Conservation (phyloP, 2,797 vertebrate species). For the Staurois parvus region DNA sequence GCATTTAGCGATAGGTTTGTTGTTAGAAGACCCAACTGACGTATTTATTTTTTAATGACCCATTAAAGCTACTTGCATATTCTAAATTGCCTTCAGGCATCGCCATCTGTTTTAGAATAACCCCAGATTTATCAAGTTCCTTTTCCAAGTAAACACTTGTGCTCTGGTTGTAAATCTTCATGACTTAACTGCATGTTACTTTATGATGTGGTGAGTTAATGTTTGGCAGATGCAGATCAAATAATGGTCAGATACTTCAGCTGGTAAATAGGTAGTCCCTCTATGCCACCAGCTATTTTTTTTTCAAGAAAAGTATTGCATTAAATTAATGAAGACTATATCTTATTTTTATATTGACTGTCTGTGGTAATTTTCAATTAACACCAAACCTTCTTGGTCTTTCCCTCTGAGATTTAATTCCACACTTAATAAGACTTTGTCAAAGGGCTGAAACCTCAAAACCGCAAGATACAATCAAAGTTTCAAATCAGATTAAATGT, state of each 20-base stretch:
- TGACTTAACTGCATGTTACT: constrained; percentile 28
- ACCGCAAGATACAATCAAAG: neutral
- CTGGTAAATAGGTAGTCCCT: neutral
- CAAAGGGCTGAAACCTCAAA: constrained; percentile 9
- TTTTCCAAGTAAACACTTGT: constrained; percentile 35
- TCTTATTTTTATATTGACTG: constrained; percentile 30
- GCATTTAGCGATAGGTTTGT: constrained; percentile 12
- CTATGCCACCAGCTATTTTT: neutral
- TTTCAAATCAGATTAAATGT: neutral
- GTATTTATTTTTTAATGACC: constrained; percentile 46
- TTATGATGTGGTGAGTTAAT: constrained; percentile 18
- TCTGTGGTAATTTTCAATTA: constrained; percentile 34
- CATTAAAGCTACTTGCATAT: constrained; percentile 42
- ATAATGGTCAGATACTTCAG: neutral
- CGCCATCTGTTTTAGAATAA: constrained; percentile 53
- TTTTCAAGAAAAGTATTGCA: neutral
- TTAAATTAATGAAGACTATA: constrained; percentile 20
- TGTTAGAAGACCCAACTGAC: constrained; percentile 36
- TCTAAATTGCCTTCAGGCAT: constrained; percentile 44
- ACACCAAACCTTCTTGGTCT: neutral
- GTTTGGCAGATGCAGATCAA: neutral
- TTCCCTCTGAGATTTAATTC: constrained; percentile 32
- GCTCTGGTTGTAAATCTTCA: constrained; percentile 11
- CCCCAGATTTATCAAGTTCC: constrained; percentile 51
- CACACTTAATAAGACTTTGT: constrained; percentile 31